Base-by-base conservation (phyloP, 2,113 vertebrate genomes). In the Ifrita kowaldi region DNA sequence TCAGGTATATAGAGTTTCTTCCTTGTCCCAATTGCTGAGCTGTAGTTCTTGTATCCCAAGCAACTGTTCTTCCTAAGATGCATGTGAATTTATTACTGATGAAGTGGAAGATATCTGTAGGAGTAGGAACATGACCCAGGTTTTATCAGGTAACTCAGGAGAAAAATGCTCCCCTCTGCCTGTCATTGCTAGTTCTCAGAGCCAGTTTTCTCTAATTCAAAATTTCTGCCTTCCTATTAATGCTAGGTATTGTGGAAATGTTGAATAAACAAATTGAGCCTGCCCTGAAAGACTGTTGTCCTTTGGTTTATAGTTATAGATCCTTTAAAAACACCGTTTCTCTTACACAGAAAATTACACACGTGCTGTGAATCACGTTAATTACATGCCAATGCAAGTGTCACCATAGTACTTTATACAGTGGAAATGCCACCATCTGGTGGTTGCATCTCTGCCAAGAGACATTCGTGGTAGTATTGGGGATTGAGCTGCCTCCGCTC, bases 341-440 rank as follows among this genome's bases (percentile, higher is more conserved):
- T 80, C 93, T 96, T 68, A 50, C 12, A 79, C 47, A 3, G 10
- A 92, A 95, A 83, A 49, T 91, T 23, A 32, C 20, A 49, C 65
- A 17, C 9, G 9, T 56, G 44, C 71, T 83, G 52, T 53, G 87
- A 84, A 80, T 94, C 67, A 19, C 2, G 9, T 93, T 96, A 92
- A 87, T 91, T 81, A 69, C 68, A 63, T 41, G 67, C 39, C 46
- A 59, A 80, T 75, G 90, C 37, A 62, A 88, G 89, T 30, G 24
- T 76, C 4, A 15, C 64, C 87, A 70, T 10, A 53, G 42, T 52
- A 90, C 84, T 15, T n/a, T 83, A 91, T 49, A 59, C 32, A 95
- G 96, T 95, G 95, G 96, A 97, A 97, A 97, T 97, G 84, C 74
- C 94, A 91, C 98, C 98, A 98, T 97, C 97, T 98, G 97, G 89